Base-by-base conservation (phyloP, 2,113 vertebrate species). In the Cariama cristata region DNA sequence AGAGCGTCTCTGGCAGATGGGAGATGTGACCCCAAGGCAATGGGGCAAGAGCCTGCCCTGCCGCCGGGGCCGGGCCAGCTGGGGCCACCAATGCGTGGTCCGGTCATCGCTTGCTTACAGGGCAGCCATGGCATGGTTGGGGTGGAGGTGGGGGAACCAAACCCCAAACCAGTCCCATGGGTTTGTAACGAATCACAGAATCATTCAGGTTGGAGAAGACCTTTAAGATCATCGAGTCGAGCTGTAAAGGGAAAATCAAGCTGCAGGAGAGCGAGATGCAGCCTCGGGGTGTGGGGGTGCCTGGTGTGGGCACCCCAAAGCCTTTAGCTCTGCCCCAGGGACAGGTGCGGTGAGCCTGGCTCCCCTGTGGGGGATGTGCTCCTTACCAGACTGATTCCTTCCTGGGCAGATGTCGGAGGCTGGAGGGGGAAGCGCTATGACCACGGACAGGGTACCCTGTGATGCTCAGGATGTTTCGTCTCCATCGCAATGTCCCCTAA, bases 1-100 rank as follows among this genome's bases (percentile, higher is more conserved):
- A 40, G 44, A 2, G 1, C 40, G 8, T 18, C 50, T 64, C 27
- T 33, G 60, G 40, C 28, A 18, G 3, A 0, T 3, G 58, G 56
- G 47, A 44, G 47, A 24, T 9, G 38, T 52, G 44, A 2, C 68
- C 47, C 38, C 1, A 0, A 22, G 30, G 44, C 4, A 3, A 38
- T 24, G 79, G 50, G 42, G 33, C 9, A 5, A 32, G 42, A 58
- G 33, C 33, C 42, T 3, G 12, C 5, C 5, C 63, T 56, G 33
- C 23, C 66, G 3, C 66, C 6, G 11, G 44, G 79, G 64, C 26
- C 3, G 3, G 19, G 27, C 64, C 26, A 32, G 33, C 26, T 3
- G 1, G 28, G 55, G 55, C 67, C 67, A 52, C 68, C 68, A 32
- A 26, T 6, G 1, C 3, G 7, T 45, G 44, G 4, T 58, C 28